Percentiles rank a stretch among this genome's conserved stretches.
Conservation (phyloP, 1,140 invertebrate genomes). For the Helicoverpa zea region DNA sequence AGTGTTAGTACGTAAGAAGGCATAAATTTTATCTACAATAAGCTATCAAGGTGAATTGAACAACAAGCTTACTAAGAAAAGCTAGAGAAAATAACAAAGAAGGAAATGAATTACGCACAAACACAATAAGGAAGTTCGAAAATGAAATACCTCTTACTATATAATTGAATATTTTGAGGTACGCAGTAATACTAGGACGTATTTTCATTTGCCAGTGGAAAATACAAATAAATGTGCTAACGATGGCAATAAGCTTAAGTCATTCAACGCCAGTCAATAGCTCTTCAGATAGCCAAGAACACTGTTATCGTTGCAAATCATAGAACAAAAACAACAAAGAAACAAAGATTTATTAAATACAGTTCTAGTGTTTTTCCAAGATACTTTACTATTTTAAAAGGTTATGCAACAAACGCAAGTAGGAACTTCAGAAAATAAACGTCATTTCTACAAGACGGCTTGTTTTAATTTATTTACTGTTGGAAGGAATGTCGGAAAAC, state of each 20-base stretch:
- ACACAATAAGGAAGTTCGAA: background rate
- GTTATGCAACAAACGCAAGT: background rate
- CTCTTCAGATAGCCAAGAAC: background rate
- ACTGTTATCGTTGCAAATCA: constrained; percentile 8
- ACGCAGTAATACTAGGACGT: background rate
- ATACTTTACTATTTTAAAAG: constrained; percentile 8
- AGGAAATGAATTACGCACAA: background rate
- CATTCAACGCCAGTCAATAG: constrained; percentile 5
- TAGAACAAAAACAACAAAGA: background rate
- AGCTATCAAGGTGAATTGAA: background rate
- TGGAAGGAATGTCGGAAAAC: too few species aligned
- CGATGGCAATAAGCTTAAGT: constrained; percentile 18
- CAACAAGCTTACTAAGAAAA: background rate
- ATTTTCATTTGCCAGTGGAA: constrained; percentile 5
- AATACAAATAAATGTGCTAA: constrained; percentile 35
- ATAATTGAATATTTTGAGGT: constrained; percentile 2
- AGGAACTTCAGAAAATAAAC: constrained; percentile 1
- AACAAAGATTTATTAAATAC: constrained; percentile 7
- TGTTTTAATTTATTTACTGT: background rate
- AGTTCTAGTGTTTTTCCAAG: constrained; percentile 18
- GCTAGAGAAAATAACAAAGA: background rate
- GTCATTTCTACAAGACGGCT: background rate
- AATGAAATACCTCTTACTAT: background rate
- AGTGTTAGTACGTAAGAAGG: too few species aligned
- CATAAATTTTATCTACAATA: background rate